Evolutionary conservation across 2,888 invertebrate genomes (phyloP), one percentile per base, ranked within the genome.

Genomic region (Eilema sororculum): DNA sequence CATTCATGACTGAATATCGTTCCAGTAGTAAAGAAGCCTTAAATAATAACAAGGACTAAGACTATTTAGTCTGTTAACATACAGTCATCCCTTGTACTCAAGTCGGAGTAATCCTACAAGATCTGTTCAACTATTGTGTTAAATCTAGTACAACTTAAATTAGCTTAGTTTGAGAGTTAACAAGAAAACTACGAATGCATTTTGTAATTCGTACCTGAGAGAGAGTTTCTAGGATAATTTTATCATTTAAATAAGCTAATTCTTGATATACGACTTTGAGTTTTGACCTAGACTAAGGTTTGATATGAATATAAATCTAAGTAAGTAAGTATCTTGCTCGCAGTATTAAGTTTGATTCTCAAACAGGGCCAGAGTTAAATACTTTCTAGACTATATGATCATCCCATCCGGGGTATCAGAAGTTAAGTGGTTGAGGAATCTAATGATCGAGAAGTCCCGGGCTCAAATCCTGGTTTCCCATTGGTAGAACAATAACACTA

Each of bases 131-230:
- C 71, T 69, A 33, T 68, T 69, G 62, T 69, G 68, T 64, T 80
- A 68, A 72, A 78, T 68, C 67, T 59, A 77, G 41, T 37, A 24
- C 58, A 71, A 78, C 71, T 75, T 78, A 80, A 78, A 78, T 72
- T 69, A 69, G 58, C 75, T 80, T 74, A 78, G 75, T 80, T 68
- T 28, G 46, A 25, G 22, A 65, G 75, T 60, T 80, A 80, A 78
- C 78, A 75, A 78, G 81, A 80, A 75, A 80, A 70, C 65, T 62
- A 59, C 28, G 28, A 58, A 67, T 74, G 33, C 65, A 4, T 20
- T 37, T 33, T 33, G 12, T 25, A 58, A 20, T 52, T 67, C 33
- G 22, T 16, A 4, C 52, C 37, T 9, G 12, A 22, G 24, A 41
- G 24, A 25, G 8, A 28, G 58, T 28, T 28, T 20, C 28, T 25